A percentile compares a stretch with the other conserved stretches of the same genome.
Conservation (phyloP, 2,113 vertebrate genomes). For the Brachyhypopomus occidentalis region DNA sequence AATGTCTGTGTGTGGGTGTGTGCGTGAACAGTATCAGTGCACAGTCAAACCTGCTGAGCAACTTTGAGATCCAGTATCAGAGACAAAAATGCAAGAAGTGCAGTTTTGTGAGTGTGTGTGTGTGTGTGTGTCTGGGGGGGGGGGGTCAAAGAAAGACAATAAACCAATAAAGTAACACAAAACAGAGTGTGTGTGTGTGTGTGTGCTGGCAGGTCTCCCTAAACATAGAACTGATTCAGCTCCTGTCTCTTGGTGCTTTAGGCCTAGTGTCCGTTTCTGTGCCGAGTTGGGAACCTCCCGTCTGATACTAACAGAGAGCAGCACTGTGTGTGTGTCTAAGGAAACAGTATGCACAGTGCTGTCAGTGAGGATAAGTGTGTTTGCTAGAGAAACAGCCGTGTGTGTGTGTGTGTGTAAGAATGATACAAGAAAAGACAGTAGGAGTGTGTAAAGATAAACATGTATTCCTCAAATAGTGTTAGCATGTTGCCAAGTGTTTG, state of each 20-base stretch:
- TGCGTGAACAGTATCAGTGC: not conserved
- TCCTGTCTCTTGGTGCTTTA: constrained; percentile 61
- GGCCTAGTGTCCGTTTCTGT: constrained; percentile 69
- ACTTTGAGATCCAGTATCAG: not conserved
- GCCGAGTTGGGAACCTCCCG: constrained; percentile 34
- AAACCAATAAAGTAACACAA: no score
- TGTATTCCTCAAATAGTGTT: not conserved
- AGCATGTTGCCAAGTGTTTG: not conserved
- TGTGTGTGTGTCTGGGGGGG: constrained; percentile 29
- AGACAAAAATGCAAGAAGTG: constrained; percentile 40
- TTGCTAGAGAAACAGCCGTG: not conserved
- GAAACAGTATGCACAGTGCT: not conserved
- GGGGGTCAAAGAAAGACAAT: constrained; percentile 24
- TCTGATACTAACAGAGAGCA: not conserved
- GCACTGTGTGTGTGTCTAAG: constrained; percentile 6
- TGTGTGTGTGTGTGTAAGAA: constrained; percentile 7
- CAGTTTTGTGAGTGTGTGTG: not conserved
- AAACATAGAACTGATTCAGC: constrained; percentile 52
- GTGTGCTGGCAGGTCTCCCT: constrained; percentile 33
- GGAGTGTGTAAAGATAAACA: constrained; percentile 35
- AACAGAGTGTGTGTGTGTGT: constrained; percentile 4
- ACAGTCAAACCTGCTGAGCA: constrained; percentile 23
- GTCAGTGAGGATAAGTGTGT: not conserved
- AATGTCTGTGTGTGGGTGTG: not conserved
- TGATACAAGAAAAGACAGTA: not conserved